Base-by-base conservation (phyloP, 2,113 vertebrate species). In the Thryonomys swinderianus region DNA sequence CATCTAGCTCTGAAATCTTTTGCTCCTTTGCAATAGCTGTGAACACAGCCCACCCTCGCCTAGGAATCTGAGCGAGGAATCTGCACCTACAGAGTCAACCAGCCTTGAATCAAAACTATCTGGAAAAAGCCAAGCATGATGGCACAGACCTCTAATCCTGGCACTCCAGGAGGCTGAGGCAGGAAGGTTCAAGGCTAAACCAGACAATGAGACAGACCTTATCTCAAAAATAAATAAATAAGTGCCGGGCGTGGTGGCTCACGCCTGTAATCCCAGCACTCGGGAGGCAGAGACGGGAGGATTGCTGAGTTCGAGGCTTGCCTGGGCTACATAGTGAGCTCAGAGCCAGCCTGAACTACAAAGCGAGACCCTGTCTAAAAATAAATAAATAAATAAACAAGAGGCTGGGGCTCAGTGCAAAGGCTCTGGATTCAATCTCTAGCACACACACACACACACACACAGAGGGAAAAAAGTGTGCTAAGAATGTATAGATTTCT, bases 41-140 rank as follows among this genome's bases (percentile, higher is more conserved):
- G 67, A 7, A 4, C 7, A 12, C 42, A 55, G 84, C 16, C 3
- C 9, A 2, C 30, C 17, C 32, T 18, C 0, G 0, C 16, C 4
- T 34, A 17, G 4, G 48, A 51, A 51, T 51, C 48, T 51, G 10
- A 51, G 6, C 10, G 48, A 20, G 30, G 61, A 40, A 40, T 34
- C 48, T 34, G 11, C 17, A 32, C 14, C 61, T 14, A 45, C n/a
- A 59, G 20, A 34, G 17, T 32, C 30, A 25, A 9, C 27, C 51
- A 82, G 32, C 27, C 86, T 59, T 30, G 0, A 18, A 59, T 59
- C 62, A n/a, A 59, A 88, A 34, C 4, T 18, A 18, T 71, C 16
- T 25, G 40, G 51, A 14, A 37, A 51, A 51, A 51, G 34, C 5
- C 0, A 30, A 34, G 30, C 14, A 5, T 32, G 74, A 17, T 20